Evolutionary conservation across 2,797 vertebrate genomes (phyloP), one percentile per base, ranked within the genome.

Genomic region (Pangasius djambal): DNA sequence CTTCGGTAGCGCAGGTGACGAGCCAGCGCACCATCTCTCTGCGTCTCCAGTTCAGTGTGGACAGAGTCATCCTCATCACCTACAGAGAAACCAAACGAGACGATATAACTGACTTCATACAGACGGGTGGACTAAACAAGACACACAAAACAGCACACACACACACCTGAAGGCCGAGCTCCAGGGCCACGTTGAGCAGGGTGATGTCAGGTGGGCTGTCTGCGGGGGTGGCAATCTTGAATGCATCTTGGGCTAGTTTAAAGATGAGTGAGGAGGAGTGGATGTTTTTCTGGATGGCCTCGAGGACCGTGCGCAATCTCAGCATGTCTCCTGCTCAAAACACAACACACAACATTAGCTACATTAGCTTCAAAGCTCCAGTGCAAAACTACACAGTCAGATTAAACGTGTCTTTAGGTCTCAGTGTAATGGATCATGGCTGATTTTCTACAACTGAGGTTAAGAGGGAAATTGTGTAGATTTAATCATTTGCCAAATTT

Each of bases 61-160:
- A 99, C 92, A 99, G 95, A 6, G 98, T 99, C 98, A 99, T 99
- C 91, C 98, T 97, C 98, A 99, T 99, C 91, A 99, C 98, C 98
- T 99, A 94, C 25, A 91, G n/a, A 89, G 67, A 83, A 70, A 91
- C 59, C 88, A 57, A 86, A 85, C 4, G 31, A 9, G 12, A 69
- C 9, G 25, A 52, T 70, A 25, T 37, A 70, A 69, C 48, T 6
- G n/a, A 85, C 65, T 10, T 7, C 61, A 89, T 67, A 89, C 28
- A 86, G 28, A 75, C 20, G 78, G 34, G 61, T 12, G 1, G 57
- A 63, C 2, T 5, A 48, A 16, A 83, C 37, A 40, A 40, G 34
- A 55, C 77, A 18, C n/a, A n/a, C n/a, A n/a, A n/a, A 31, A 34
- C 61, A 79, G 57, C 48, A 25, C 16, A 57, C 1, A 20, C 44